These are phyloP conservation scores for Dipodomys merriami DNA, from an alignment of 2,113 vertebrate genomes.

Conservation along the genomic window DNA sequence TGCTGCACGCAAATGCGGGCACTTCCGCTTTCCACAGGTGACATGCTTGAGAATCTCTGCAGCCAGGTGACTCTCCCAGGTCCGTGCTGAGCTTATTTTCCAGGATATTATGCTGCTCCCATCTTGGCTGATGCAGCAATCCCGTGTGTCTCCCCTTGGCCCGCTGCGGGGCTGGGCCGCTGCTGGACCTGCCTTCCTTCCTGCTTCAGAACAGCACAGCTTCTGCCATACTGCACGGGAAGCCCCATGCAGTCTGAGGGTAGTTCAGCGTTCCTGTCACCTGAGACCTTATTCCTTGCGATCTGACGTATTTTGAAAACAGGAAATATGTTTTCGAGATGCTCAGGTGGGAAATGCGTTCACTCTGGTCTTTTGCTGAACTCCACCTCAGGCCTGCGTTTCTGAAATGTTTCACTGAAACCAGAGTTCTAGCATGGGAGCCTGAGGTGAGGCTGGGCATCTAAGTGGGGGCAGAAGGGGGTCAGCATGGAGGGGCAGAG, in stretches of 20 bases:
- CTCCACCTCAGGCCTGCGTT: background rate
- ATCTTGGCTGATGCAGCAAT: background rate
- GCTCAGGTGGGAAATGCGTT: background rate
- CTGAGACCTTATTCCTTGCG: background rate
- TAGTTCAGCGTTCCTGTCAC: too few relatives aligned
- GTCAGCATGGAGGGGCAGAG: background rate
- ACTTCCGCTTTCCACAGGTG: background rate
- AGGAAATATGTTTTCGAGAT: background rate
- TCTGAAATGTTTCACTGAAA: background rate
- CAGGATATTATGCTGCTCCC: background rate
- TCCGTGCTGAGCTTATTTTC: background rate
- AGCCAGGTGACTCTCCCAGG: background rate
- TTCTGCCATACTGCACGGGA: background rate
- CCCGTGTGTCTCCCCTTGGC: too few relatives aligned
- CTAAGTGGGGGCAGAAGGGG: rapidly evolving
- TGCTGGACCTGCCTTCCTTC: background rate
- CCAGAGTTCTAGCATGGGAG: background rate
- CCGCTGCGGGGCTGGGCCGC: too few relatives aligned
- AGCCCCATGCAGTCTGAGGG: too few relatives aligned
- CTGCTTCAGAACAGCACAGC: background rate
- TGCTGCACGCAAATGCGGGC: background rate
- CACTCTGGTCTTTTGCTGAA: background rate
- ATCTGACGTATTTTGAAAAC: background rate
- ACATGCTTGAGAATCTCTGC: background rate
- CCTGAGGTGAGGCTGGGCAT: too few relatives aligned